phyloP scores from a whole-genome alignment of 2,797 vertebrate genomes.

The Valencia hispanica region DNA sequence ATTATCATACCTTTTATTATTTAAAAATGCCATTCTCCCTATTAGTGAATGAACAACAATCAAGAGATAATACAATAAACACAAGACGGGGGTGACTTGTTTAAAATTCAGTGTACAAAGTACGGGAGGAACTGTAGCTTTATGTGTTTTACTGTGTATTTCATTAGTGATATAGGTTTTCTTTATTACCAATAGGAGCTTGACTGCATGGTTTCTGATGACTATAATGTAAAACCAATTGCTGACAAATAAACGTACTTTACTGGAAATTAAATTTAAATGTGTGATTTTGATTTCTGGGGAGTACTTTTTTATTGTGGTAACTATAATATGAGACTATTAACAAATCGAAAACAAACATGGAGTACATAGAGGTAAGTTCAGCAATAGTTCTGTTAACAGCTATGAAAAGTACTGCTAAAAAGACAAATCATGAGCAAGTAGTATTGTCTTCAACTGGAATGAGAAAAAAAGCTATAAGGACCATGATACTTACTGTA shows the following conservation, averaged over 20 bases:
- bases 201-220: constrained; percentile 94
- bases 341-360: background rate
- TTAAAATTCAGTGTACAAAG: constrained; percentile 81
- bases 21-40: constrained; percentile 83
- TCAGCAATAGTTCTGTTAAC: background rate
- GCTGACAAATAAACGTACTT: constrained; percentile 92
- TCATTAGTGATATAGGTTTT: constrained; percentile 91
- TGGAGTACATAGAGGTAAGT: background rate
- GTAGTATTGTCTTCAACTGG: too few relatives aligned
- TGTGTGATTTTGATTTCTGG: background rate
- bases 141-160: constrained; percentile 83
- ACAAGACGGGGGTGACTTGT: constrained; percentile 82
- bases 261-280: constrained; percentile 72
- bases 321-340: background rate
- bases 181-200: constrained; percentile 87
- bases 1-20: constrained; percentile 90
- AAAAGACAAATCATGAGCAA: too few relatives aligned
- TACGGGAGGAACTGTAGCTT: constrained; percentile 87
- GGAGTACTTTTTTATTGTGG: background rate
- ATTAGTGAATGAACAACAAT: constrained; percentile 67
- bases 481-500: background rate
- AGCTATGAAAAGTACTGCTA: too few relatives aligned
- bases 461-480: background rate
- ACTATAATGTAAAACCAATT: constrained; percentile 68
- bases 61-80: constrained; percentile 18